Conservation (phyloP, 2,797 vertebrate species). For the Danio albolineatus region DNA sequence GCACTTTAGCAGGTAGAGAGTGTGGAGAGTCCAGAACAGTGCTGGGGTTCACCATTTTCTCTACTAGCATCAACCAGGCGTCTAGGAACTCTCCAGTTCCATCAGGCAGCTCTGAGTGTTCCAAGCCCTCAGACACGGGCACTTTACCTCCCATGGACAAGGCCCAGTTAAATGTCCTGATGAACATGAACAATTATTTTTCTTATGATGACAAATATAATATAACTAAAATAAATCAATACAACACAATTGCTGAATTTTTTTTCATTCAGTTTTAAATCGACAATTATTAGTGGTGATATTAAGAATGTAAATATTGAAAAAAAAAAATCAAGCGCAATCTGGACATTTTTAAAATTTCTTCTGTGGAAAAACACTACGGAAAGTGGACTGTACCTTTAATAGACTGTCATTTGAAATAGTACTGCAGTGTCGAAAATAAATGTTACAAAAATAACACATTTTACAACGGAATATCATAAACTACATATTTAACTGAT, state of each 20-base stretch:
- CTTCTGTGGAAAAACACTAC: too few species aligned
- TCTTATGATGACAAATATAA: not conserved
- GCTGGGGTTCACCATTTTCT: conserved; percentile 98
- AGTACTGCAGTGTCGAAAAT: too few species aligned
- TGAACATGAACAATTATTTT: conserved; percentile 35
- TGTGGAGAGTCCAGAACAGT: conserved; percentile 96
- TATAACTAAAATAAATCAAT: not conserved
- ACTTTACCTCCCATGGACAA: conserved; percentile 96
- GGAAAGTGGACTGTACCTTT: too few species aligned
- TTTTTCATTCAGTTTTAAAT: not conserved
- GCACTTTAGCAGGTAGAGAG: conserved; percentile 89
- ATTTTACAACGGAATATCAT: too few species aligned
- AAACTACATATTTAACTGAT: too few species aligned
- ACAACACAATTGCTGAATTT: not conserved
- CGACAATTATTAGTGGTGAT: too few species aligned
- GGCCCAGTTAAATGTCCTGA: conserved; percentile 96
- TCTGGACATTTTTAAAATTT: too few species aligned
- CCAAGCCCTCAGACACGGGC: conserved; percentile 91
- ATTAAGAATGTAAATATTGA: too few species aligned
- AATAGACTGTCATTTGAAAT: too few species aligned
- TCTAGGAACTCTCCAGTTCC: conserved; percentile 96
- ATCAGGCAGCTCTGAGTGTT: conserved; percentile 92
- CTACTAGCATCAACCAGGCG: conserved; percentile 96
- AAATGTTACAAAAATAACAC: too few species aligned
- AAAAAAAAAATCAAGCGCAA: too few species aligned